Conservation (phyloP, 2,888 invertebrate species). For the Rhaphigaster nebulosa region DNA sequence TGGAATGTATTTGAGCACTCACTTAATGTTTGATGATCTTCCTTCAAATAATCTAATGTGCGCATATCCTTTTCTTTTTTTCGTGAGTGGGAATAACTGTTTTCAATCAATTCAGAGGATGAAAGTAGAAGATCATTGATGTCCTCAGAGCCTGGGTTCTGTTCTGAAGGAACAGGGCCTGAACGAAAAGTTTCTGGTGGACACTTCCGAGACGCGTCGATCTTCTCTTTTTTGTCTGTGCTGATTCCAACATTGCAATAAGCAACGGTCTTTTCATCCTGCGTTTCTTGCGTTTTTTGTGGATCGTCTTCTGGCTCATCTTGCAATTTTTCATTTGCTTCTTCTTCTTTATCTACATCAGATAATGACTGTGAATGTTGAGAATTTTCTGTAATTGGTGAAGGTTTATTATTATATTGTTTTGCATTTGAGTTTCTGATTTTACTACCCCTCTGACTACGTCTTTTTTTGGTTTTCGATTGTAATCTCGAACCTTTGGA, state of each 20-base stretch:
- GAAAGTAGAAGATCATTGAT: background rate
- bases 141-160: background rate
- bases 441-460: background rate
- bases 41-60: background rate
- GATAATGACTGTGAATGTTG: background rate
- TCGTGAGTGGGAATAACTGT: background rate
- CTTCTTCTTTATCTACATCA: background rate
- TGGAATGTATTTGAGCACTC: background rate
- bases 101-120: background rate
- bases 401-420: background rate
- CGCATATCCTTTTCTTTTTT: background rate
- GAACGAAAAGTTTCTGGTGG: background rate
- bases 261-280: background rate
- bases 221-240: background rate
- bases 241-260: background rate
- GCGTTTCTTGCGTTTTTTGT: background rate
- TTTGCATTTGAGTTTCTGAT: background rate
- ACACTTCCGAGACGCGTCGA: background rate
- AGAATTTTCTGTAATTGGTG: background rate
- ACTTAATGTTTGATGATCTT: background rate
- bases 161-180: background rate
- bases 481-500: background rate
- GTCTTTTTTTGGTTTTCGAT: background rate
- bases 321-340: background rate
- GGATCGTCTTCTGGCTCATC: background rate